Evolutionary conservation across 2,113 vertebrate species (phyloP).

Genomic region (Ceratotherium simum): DNA sequence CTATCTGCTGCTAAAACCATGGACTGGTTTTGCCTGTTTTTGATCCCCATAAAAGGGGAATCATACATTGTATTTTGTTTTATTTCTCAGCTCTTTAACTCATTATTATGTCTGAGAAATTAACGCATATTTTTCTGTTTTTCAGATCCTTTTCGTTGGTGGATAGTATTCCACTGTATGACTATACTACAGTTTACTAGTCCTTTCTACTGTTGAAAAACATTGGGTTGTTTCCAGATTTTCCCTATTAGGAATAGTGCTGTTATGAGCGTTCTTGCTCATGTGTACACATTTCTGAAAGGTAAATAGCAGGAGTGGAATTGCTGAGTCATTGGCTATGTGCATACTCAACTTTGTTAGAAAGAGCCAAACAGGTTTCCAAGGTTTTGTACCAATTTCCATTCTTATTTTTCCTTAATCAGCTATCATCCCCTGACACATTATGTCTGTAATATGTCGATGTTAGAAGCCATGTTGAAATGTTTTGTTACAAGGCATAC

Average conservation of each 20-base stretch:
- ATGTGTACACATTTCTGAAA: not conserved
- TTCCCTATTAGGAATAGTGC: not conserved
- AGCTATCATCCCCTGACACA: not conserved
- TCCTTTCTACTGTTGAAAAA: not conserved
- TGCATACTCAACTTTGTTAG: not conserved
- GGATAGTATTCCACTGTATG: not conserved
- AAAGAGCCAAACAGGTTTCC: not conserved
- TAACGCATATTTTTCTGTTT: not conserved
- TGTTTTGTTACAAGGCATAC: not conserved
- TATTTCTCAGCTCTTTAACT: not conserved
- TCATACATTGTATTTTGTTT: not conserved
- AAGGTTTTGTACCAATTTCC: not conserved
- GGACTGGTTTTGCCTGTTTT: not conserved
- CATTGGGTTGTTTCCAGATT: not conserved
- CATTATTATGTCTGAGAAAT: too few species aligned
- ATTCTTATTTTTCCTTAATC: not conserved
- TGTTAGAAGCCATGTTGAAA: not conserved
- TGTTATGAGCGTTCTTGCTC: not conserved
- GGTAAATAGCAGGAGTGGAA: not conserved
- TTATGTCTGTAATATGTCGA: not conserved
- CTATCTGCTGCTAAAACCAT: not conserved
- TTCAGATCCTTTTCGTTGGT: not conserved
- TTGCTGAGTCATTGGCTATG: not conserved
- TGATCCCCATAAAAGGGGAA: not conserved
- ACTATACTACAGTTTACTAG: not conserved